Evolutionary conservation across 2,113 vertebrate genomes (phyloP).

Genomic region (Cynopterus brachyotis): DNA sequence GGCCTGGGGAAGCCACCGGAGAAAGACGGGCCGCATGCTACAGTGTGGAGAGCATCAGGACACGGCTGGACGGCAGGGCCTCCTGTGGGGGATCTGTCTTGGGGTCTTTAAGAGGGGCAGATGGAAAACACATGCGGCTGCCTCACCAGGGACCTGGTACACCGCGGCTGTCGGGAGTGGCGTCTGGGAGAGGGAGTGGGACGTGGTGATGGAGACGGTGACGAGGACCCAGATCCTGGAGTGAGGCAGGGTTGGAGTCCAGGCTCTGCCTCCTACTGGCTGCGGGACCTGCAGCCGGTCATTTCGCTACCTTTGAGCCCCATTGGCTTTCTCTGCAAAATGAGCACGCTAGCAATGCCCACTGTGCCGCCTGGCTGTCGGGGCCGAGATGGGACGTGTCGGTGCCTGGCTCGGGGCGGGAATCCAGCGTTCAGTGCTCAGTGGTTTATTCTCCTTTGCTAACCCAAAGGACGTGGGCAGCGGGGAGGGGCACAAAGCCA

Average conservation of each 20-base stretch:
- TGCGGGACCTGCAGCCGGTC: not conserved
- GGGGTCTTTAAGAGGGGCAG: rapidly evolving
- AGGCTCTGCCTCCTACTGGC: not conserved
- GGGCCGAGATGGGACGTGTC: no score
- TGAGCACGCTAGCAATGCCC: not conserved
- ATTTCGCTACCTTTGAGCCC: not conserved
- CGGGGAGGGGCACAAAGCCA: not conserved
- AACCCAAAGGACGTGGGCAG: rapidly evolving
- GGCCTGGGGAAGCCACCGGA: not conserved
- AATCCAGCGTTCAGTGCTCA: rapidly evolving
- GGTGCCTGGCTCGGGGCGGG: not conserved
- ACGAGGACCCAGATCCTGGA: rapidly evolving
- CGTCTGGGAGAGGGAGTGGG: not conserved
- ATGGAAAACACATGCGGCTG: not conserved
- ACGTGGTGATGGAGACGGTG: rapidly evolving
- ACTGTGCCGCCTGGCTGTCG: not conserved
- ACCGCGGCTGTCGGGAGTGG: no score
- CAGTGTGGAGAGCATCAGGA: not conserved
- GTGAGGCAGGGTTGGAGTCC: not conserved
- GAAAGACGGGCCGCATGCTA: rapidly evolving
- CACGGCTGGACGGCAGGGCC: not conserved
- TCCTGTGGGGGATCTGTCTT: not conserved
- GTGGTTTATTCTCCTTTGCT: not conserved
- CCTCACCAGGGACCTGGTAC: rapidly evolving
- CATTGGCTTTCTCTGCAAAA: not conserved